Conservation (phyloP, 2,113 vertebrate species). For the Castor canadensis region DNA sequence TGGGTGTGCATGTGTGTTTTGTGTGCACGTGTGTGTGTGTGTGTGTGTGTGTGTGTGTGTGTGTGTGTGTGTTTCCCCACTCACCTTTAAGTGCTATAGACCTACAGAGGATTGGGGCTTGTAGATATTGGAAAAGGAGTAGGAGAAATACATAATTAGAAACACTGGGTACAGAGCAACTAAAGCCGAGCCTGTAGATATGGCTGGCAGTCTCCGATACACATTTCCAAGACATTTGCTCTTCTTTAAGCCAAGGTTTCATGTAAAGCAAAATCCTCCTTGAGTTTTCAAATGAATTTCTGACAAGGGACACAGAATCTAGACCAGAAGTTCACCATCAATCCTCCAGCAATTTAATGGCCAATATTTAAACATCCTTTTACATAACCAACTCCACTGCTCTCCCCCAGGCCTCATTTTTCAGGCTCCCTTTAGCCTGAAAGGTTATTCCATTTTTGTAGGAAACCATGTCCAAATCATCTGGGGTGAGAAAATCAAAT, state of each 20-base stretch:
- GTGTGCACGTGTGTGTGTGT: not conserved
- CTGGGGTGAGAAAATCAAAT: constrained; percentile 19
- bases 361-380: constrained; percentile 51
- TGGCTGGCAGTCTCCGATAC: not conserved
- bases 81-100: too few species aligned
- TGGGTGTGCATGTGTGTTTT: not conserved
- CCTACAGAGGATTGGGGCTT: not conserved
- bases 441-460: constrained; percentile 47
- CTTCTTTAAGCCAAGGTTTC: not conserved
- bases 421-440: constrained; percentile 53
- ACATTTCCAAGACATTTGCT: not conserved
- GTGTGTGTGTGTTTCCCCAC: not conserved
- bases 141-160: not conserved
- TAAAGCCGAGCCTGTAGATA: too few species aligned
- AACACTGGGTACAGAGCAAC: not conserved
- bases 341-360: not conserved
- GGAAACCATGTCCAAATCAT: constrained; percentile 48
- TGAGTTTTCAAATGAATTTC: constrained; percentile 56
- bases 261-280: constrained; percentile 21
- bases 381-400: not conserved
- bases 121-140: not conserved
- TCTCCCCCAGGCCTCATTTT: constrained; percentile 56
- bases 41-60: not conserved
- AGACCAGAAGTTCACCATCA: constrained; percentile 72
- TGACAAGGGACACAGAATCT: constrained; percentile 61